Conservation (phyloP, 1,140 invertebrate genomes). For the Drosophila jambulina region DNA sequence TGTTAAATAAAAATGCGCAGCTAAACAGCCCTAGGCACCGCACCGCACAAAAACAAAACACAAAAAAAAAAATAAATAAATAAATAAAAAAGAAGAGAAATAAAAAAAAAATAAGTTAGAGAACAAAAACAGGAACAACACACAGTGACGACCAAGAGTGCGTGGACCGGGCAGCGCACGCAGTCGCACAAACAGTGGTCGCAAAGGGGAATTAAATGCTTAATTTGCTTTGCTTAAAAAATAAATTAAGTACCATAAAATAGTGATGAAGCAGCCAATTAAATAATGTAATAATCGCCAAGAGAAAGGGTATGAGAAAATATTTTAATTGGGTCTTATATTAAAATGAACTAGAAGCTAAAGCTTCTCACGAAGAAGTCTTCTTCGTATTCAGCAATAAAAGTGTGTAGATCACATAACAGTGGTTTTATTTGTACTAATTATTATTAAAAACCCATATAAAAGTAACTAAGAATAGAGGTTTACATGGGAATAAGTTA, state of each 20-base stretch:
- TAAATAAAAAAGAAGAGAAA: conserved; percentile 15
- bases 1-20: conserved; percentile 84
- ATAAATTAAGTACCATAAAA: not conserved
- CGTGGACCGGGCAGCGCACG: conserved; percentile 26
- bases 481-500: too few species aligned
- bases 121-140: conserved; percentile 16
- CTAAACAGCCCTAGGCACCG: conserved; percentile 71
- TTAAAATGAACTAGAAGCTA: not conserved
- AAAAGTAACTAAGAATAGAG: too few species aligned
- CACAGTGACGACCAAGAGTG: conserved; percentile 45
- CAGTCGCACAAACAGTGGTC: conserved; percentile 7
- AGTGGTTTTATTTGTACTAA: not conserved
- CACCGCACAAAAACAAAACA: conserved; percentile 38
- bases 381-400: not conserved
- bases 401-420: not conserved
- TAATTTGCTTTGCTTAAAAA: conserved; percentile 11
- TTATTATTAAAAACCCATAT: not conserved
- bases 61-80: conserved; percentile 28
- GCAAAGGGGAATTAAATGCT: not conserved
- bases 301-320: conserved; percentile 3
- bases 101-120: conserved; percentile 37
- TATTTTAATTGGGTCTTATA: conserved; percentile 2
- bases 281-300: not conserved
- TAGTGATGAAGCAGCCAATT: not conserved
- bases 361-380: not conserved